Percentiles rank a stretch among this genome's conserved stretches.
These are phyloP conservation scores for Copidosoma floridanum DNA, from an alignment of 1,140 invertebrate genomes.

Conservation along the genomic window DNA sequence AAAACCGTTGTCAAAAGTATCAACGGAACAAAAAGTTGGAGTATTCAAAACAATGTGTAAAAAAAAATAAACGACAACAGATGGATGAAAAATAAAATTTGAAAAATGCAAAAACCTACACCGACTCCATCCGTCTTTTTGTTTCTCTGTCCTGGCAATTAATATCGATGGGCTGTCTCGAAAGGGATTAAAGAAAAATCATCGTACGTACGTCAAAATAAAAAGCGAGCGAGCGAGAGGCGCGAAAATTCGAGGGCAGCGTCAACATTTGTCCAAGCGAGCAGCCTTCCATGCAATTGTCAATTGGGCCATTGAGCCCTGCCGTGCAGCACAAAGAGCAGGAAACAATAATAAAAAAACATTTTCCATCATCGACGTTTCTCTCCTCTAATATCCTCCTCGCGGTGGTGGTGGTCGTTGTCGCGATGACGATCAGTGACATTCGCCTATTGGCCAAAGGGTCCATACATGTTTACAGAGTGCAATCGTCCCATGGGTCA, in stretches of 20 bases:
- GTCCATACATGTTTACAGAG: too few species aligned
- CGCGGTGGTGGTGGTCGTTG: too few species aligned
- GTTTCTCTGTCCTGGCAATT: neutral
- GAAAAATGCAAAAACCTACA: neutral
- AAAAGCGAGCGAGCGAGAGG: too few species aligned
- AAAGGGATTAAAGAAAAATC: conserved; percentile 6
- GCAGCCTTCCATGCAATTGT: neutral
- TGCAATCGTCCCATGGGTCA: too few species aligned
- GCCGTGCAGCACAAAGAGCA: neutral
- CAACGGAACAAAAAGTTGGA: too few species aligned
- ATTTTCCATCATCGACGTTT: too few species aligned
- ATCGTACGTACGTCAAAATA: too few species aligned
- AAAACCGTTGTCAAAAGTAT: too few species aligned
- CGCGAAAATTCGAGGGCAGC: conserved; percentile 5
- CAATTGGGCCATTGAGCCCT: conserved; percentile 8
- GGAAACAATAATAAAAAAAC: too few species aligned
- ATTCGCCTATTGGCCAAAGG: too few species aligned
- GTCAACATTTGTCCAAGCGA: neutral
- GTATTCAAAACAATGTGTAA: neutral
- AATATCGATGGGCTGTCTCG: neutral
- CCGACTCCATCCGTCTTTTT: neutral
- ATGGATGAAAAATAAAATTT: neutral
- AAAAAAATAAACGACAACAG: neutral
- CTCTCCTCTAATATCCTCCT: too few species aligned
- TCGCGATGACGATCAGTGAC: too few species aligned